Evolutionary conservation across 2,797 vertebrate species (phyloP).

Genomic region (Pteronotus mesoamericanus): DNA sequence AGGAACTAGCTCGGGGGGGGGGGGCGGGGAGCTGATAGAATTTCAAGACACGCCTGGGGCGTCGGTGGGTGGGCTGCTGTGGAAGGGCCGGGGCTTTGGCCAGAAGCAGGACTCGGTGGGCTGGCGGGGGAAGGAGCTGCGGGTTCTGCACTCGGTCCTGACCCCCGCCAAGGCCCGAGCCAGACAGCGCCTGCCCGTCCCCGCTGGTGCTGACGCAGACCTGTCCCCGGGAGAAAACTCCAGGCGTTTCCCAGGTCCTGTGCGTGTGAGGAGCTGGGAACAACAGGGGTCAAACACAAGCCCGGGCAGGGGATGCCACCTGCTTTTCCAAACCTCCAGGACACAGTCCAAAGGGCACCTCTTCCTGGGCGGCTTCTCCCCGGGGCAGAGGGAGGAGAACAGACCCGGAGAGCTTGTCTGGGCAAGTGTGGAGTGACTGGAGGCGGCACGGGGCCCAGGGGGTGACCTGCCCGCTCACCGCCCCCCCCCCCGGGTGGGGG

Average conservation of each 20-base stretch:
- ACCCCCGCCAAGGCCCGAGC: background rate
- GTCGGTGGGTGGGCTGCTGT: too few relatives aligned
- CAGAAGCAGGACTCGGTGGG: background rate
- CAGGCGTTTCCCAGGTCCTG: background rate
- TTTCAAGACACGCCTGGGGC: background rate
- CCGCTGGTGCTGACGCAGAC: background rate
- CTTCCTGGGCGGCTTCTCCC: background rate
- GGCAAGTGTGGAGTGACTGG: background rate
- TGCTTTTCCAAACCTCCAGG: background rate
- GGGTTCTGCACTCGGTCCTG: background rate
- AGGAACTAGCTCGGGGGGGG: background rate
- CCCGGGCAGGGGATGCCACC: background rate
- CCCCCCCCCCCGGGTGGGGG: too few relatives aligned
- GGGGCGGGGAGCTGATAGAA: background rate
- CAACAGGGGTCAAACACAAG: background rate
- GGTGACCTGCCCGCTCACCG: too few relatives aligned
- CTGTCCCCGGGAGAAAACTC: background rate
- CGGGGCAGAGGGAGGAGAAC: background rate
- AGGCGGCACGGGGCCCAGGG: background rate
- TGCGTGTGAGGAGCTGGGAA: background rate
- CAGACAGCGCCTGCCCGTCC: background rate
- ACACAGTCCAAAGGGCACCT: background rate
- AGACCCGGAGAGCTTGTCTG: background rate
- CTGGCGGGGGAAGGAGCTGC: background rate
- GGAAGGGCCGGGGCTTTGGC: background rate